Evolutionary conservation across 2,888 invertebrate species (phyloP), one percentile per base, ranked within the genome.

Genomic region (Acronicta alni): DNA sequence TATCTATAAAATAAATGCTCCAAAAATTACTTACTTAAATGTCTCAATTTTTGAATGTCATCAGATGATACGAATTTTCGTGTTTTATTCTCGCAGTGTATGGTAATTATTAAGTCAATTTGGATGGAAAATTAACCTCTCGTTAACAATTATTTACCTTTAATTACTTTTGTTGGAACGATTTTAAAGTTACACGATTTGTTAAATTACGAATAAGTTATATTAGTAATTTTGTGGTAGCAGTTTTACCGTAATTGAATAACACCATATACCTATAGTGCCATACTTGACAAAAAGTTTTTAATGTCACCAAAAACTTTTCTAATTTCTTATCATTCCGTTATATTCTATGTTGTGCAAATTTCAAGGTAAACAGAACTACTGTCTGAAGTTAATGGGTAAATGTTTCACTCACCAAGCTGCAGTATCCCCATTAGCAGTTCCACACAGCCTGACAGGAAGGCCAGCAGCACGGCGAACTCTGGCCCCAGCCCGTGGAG

Each of bases 401-500:
- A 30, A 30, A 30, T 30, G 3, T n/a, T 30, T 2, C 1, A 79
- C 87, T 94, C 88, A 96, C 97, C 97, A 83, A 97, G 89, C 85
- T 97, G 97, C 62, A 97, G 86, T 47, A 96, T 90, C 51, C 97
- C 97, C 96, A 97, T 96, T 17, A 96, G 79, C 42, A 97, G 91
- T 71, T 96, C 96, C 12, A 97, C 95, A 32, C 96, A 95, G 18
- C 97, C 97, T 9, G 96, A 96, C 46, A 97, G 89, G 87, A 96
- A 97, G 62, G 96, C 96, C 63, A 97, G 93, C 30, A 97, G 91
- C 58, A 97, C 95, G 0, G 97, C 97, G 72, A 97, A 97, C 82
- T 96, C 95, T 0, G 96, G 95, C 0, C 96, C 96, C 48, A 96
- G 89, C 0, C 95, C 96, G 79, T 96, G 96, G 43, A 96, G 94